Evolutionary conservation across 2,888 invertebrate genomes (phyloP), one percentile per base, ranked within the genome.

Genomic region (Escarpia spicata): DNA sequence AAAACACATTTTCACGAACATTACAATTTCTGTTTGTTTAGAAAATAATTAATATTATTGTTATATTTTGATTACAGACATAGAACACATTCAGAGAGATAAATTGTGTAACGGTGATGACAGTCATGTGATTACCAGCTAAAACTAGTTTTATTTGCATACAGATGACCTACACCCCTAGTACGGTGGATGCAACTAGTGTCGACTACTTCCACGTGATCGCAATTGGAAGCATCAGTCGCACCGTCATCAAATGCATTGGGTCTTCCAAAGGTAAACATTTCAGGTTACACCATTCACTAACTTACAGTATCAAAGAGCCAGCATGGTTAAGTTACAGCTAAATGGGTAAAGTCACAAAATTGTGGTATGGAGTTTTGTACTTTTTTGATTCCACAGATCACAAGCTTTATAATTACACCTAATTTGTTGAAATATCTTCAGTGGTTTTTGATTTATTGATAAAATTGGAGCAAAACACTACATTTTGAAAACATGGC

Each of bases 191-290:
- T 93, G 94, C 94, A 0, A 95, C 95, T 37, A 95, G 95, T 93
- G 95, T 95, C 12, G 96, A 96, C 92, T 96, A 96, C 93, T 96
- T 96, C 94, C 94, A 95, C 93, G 94, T 96, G 10, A 94, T 94
- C 44, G 95, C 96, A 31, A 95, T 96, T 60, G 96, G 96, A 31
- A 95, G 96, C 93, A 94, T 96, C 94, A 96, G 96, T 93, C 96
- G 95, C 93, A 96, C 95, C 92, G 94, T 95, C 60, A 94, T 96
- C 93, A 96, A 95, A 92, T 96, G 96, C 95, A 93, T 95, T 12
- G 96, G 96, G 19, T 94, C 94, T 3, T 95, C 95, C 8, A 95
- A 94, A 94, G 96, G 96, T 96, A 75, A 75, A 15, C 19, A 75
- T 75, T 90, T 12, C 19, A 37, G 9, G 19, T 37, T 90, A 19